Evolutionary conservation across 2,888 invertebrate genomes (phyloP).

Genomic region (Tetropium fuscum): DNA sequence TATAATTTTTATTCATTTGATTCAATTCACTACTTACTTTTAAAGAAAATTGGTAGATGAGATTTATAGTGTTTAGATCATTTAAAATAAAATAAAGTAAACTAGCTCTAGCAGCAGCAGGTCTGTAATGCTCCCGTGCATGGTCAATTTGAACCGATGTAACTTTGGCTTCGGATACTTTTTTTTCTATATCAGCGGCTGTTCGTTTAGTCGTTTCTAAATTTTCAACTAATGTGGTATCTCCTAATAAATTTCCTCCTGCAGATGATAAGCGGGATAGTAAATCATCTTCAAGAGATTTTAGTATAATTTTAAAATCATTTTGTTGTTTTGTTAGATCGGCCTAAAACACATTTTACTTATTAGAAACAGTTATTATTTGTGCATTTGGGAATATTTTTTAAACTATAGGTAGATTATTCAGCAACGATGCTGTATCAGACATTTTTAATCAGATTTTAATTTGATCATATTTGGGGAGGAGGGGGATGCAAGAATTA

Average conservation of each 20-base stretch:
- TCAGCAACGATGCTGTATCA: too few species aligned
- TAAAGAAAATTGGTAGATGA: slow-evolving; percentile 96
- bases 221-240: slow-evolving; percentile 95
- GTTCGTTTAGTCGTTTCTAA: slow-evolving; percentile 96
- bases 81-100: slow-evolving; percentile 95
- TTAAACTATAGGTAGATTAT: too few species aligned
- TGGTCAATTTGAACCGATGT: slow-evolving; percentile 94
- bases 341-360: slow-evolving; percentile 68
- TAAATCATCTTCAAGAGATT: slow-evolving; percentile 92
- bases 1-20: too few species aligned
- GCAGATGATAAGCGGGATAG: slow-evolving; percentile 91
- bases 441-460: too few species aligned
- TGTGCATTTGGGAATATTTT: too few species aligned
- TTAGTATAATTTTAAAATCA: slow-evolving; percentile 95
- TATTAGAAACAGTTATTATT: too few species aligned
- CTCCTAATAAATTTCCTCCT: slow-evolving; percentile 92
- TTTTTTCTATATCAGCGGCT: slow-evolving; percentile 94
- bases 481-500: too few species aligned
- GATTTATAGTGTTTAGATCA: slow-evolving; percentile 95
- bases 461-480: too few species aligned
- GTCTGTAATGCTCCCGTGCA: slow-evolving; percentile 88
- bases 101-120: slow-evolving; percentile 93
- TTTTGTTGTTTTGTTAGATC: slow-evolving; percentile 97
- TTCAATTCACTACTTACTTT: too few species aligned
- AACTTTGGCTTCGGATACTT: slow-evolving; percentile 92